phyloP scores from a whole-genome alignment of 2,888 invertebrate species.

The Choreutis nemorana region DNA sequence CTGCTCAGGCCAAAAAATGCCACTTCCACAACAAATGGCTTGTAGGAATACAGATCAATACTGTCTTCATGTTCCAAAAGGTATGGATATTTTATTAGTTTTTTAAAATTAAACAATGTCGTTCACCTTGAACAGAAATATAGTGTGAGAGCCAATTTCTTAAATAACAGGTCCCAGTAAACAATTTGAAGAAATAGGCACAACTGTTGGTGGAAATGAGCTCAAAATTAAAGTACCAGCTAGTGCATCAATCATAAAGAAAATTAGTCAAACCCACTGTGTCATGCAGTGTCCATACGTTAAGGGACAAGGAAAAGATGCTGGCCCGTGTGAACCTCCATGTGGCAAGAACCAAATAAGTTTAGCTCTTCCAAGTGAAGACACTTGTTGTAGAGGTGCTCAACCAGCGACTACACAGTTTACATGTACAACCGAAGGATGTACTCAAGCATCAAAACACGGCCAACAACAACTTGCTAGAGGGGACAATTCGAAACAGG shows the following conservation, averaged over 20 bases:
- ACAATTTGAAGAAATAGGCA: slow-evolving; percentile 56
- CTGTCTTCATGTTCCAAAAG: slow-evolving; percentile 55
- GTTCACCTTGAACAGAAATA: neutral
- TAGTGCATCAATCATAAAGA: slow-evolving; percentile 44
- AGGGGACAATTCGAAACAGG: slow-evolving; percentile 35
- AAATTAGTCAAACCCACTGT: slow-evolving; percentile 54
- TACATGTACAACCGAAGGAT: slow-evolving; percentile 54
- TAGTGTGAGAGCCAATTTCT: slow-evolving; percentile 38
- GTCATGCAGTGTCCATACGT: slow-evolving; percentile 43
- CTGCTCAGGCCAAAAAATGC: slow-evolving; percentile 39
- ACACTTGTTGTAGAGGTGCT: slow-evolving; percentile 34
- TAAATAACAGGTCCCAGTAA: slow-evolving; percentile 57
- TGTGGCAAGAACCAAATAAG: slow-evolving; percentile 55
- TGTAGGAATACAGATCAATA: slow-evolving; percentile 53
- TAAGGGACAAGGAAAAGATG: slow-evolving; percentile 19
- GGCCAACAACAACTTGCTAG: slow-evolving; percentile 32
- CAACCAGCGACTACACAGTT: slow-evolving; percentile 45
- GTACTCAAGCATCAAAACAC: slow-evolving; percentile 36
- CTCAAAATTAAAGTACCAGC: slow-evolving; percentile 56
- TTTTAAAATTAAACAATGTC: neutral
- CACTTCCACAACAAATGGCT: slow-evolving; percentile 28
- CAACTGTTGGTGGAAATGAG: slow-evolving; percentile 47
- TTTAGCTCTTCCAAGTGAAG: slow-evolving; percentile 40
- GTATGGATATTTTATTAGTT: slow-evolving; percentile 16
- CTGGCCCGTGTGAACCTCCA: slow-evolving; percentile 34